These are phyloP conservation scores for Rhadinocentrus ornatus DNA, from an alignment of 2,797 vertebrate genomes.

Conservation along the genomic window DNA sequence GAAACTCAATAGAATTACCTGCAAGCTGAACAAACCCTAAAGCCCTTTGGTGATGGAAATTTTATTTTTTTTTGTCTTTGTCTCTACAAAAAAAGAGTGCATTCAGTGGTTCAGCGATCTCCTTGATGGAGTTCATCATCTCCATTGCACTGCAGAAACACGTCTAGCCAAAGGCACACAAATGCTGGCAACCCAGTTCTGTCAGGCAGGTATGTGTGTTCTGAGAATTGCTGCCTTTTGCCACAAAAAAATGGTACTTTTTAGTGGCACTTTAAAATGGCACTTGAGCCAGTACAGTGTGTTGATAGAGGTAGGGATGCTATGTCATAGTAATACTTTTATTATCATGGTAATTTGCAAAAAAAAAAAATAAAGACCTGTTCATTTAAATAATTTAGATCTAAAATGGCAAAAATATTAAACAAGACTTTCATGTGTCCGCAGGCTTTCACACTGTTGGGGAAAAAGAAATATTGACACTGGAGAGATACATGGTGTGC, in stretches of 20 bases:
- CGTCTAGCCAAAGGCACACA: slow-evolving; percentile 36
- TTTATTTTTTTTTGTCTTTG: neutral
- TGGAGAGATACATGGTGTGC: slow-evolving; percentile 10
- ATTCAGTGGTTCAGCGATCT: slow-evolving; percentile 1
- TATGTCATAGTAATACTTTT: slow-evolving; percentile 1
- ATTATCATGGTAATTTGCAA: neutral
- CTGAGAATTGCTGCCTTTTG: slow-evolving; percentile 21
- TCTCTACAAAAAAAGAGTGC: slow-evolving; percentile 8
- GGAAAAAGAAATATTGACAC: slow-evolving; percentile 15
- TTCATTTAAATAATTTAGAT: neutral
- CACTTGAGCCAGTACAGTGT: neutral
- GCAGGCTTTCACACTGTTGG: neutral
- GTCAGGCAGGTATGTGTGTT: slow-evolving; percentile 31
- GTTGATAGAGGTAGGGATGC: neutral
- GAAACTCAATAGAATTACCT: neutral
- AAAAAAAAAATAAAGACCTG: neutral
- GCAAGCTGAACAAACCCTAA: neutral
- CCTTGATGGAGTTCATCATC: slow-evolving; percentile 28
- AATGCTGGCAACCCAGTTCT: slow-evolving; percentile 44
- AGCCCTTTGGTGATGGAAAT: neutral
- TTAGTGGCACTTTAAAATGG: too few relatives aligned
- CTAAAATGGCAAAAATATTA: neutral
- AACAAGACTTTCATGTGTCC: neutral
- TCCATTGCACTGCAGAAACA: slow-evolving; percentile 27
- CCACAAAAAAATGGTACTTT: slow-evolving; percentile 7